phyloP scores from a whole-genome alignment of 2,888 invertebrate genomes.

The Bruchidius siliquastri region DNA sequence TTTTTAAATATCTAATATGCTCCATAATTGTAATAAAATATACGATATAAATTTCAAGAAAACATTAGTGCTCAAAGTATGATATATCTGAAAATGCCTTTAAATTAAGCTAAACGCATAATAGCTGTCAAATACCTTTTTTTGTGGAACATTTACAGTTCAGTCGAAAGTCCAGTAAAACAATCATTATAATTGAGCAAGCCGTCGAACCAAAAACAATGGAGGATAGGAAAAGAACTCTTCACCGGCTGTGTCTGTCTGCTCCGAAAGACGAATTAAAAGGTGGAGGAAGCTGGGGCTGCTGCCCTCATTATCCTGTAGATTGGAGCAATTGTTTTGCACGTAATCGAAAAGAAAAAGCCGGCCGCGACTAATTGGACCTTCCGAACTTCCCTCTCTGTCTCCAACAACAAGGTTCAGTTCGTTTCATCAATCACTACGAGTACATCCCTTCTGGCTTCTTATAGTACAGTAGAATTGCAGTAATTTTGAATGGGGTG shows the following conservation, averaged over 20 bases:
- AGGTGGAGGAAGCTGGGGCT: neutral
- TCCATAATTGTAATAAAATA: too few species aligned
- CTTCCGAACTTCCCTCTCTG: neutral
- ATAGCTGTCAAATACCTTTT: too few species aligned
- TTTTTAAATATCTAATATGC: too few species aligned
- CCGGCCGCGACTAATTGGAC: neutral
- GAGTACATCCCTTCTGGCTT: neutral
- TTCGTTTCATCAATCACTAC: neutral
- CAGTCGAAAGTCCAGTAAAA: neutral
- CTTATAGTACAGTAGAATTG: neutral
- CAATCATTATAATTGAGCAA: neutral
- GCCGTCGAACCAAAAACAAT: neutral
- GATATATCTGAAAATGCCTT: too few species aligned
- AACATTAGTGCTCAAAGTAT: too few species aligned
- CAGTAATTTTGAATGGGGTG: too few species aligned
- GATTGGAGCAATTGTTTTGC: conserved; percentile 3
- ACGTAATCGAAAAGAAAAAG: neutral
- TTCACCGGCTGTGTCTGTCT: neutral
- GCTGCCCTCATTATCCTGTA: neutral
- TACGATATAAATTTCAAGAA: too few species aligned
- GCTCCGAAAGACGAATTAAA: neutral
- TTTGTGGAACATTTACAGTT: too few species aligned
- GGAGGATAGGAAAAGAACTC: neutral
- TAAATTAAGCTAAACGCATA: too few species aligned
- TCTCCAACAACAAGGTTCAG: neutral